Base-by-base conservation (phyloP, 1,140 invertebrate species). In the Daktulosphaira vitifoliae region DNA sequence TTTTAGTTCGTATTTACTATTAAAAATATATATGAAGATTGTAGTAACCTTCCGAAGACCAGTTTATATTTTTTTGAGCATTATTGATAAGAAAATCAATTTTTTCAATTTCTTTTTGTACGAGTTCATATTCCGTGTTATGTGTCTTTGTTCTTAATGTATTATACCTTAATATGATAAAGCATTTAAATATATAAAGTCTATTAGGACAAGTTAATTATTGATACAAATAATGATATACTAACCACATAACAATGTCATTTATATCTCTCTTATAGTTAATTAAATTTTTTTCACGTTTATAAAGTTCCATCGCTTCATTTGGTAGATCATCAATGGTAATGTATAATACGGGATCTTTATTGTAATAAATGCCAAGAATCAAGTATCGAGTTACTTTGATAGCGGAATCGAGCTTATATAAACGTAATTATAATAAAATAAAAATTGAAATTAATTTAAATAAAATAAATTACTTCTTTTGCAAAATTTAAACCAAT, bases 11-110 rank as follows among this genome's bases (percentile, higher is more conserved):
- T 16, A 22, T 48, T 6, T 18, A 6, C 7, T 46, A n/a, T 8
- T 8, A 42, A 9, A 20, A 42, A 64, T 29, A 68, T 50, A 23
- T 22, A 29, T 39, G 18, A n/a, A 16, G 22, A 65, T 33, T 11
- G 72, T 73, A n/a, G n/a, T 75, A 74, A 86, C 84, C 81, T 68
- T 84, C 79, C 69, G 79, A 79, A 65, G 82, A 81, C 87, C 87
- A 90, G 44, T 81, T 85, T 15, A 85, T 73, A 26, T 78, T 75
- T 38, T 79, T 75, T 25, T 85, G 81, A 8, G 82, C 82, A 68
- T 80, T 73, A 29, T 82, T 75, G 6, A 89, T 74, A 18, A 84
- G 72, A 25, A 74, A 68, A 73, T 89, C 85, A 62, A 89, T 81
- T 4, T 73, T 73, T 15, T 75, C 74, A 29, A 89, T 77, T 72